Base-by-base conservation (phyloP, 2,797 vertebrate species). In the Gobio occitaniae region DNA sequence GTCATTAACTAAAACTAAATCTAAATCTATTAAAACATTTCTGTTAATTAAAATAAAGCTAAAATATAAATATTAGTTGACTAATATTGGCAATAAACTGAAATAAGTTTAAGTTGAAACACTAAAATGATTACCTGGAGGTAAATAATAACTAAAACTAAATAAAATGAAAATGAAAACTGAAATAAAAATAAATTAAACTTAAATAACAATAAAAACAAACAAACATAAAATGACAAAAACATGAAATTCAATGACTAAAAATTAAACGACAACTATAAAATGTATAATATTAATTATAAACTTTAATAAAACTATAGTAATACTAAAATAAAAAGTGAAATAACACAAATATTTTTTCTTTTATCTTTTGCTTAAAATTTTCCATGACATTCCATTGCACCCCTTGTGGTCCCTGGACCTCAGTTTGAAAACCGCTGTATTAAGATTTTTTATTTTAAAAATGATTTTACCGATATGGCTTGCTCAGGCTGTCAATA, bases 391-490 rank as follows among this genome's bases (percentile, higher is more conserved):
- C 36, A 3, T 7, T 8, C 2, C 4, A 5, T 41, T 29, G 59
- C 38, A 13, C 56, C n/a, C 54, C 59, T 63, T 78, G 38, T 76
- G 32, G 50, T 38, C 11, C 36, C 32, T 13, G 21, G 6, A 25
- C 15, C n/a, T 4, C 36, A 63, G 21, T 25, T 61, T 36, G 16
- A 36, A 36, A 17, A 17, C 1, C 59, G 9, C 41, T 80, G 2
- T n/a, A 29, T 61, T 36, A 41, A 48, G 65, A 13, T 52, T 12
- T 47, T 63, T 44, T 70, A 19, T 61, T 29, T 44, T 82, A 16
- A 17, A 84, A 61, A 11, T 3, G 1, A 36, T 48, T 84, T 80
- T 88, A 95, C 94, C 90, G 90, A 32, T 93, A 93, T 5, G 92
- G 92, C 85, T 52, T 36, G 29, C 72, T 87, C 71, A 96, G 91